Evolutionary conservation across 2,113 vertebrate genomes (phyloP).

Genomic region (Mormoops blainvillei): DNA sequence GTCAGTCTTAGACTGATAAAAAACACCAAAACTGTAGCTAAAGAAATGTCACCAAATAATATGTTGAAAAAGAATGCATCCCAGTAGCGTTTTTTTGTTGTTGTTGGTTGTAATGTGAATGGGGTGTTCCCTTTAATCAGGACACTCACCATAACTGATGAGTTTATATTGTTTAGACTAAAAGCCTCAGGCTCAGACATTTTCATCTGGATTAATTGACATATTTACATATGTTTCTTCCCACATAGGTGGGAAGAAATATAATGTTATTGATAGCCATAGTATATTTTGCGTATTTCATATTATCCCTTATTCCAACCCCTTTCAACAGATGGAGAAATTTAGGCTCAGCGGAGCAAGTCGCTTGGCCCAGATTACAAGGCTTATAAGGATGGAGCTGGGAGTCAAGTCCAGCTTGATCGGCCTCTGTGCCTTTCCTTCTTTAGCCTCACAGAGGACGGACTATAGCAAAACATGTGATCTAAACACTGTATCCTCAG

Average conservation of each 20-base stretch:
- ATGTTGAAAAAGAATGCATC: not conserved
- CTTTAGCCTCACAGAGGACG: not conserved
- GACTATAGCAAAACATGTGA: not conserved
- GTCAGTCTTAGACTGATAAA: conserved; percentile 45
- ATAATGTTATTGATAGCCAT: not conserved
- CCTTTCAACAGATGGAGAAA: conserved; percentile 1
- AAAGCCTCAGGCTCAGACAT: conserved; percentile 1
- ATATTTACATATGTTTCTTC: too few species aligned
- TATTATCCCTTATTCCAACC: not conserved
- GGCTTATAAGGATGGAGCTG: not conserved
- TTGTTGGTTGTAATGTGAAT: not conserved
- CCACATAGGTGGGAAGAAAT: conserved; percentile 14
- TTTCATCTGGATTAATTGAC: conserved; percentile 37
- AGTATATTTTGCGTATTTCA: not conserved
- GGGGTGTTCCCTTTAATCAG: not conserved
- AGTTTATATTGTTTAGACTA: conserved; percentile 27
- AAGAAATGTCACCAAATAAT: conserved; percentile 27
- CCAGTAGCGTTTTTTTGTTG: conserved; percentile 28
- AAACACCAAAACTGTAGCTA: conserved; percentile 34
- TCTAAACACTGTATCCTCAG: not conserved
- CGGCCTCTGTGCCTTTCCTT: not conserved
- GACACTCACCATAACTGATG: not conserved
- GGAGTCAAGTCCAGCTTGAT: not conserved
- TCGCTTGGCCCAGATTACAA: not conserved
- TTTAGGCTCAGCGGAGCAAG: not conserved